Percentiles rank a stretch among this genome's conserved stretches.
Conservation (phyloP, 2,888 invertebrate species). For the Ischnura elegans region DNA sequence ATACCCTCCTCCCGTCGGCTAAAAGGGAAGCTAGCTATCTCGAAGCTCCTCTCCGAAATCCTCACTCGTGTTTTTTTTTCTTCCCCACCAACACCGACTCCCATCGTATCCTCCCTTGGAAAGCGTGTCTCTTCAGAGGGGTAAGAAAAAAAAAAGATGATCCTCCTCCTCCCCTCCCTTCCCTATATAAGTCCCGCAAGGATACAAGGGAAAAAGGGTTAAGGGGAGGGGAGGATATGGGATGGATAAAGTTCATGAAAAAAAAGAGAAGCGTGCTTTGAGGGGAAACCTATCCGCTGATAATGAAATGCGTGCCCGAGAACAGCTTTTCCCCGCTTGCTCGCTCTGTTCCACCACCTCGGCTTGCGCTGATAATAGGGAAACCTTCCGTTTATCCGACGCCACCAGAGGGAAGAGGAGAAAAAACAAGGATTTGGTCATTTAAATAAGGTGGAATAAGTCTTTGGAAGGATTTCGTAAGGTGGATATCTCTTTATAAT, state of each 20-base stretch:
- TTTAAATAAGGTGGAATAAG: slow-evolving; percentile 35
- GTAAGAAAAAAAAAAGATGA: not conserved
- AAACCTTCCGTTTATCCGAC: no score
- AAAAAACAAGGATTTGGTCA: slow-evolving; percentile 6
- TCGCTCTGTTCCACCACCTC: not conserved
- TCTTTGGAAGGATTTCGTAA: not conserved
- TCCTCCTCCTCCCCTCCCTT: no score
- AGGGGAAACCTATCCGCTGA: slow-evolving; percentile 30
- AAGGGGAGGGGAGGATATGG: not conserved
- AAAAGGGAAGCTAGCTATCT: slow-evolving; percentile 34
- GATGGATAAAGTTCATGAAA: slow-evolving; percentile 33
- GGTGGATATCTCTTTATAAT: slow-evolving; percentile 3
- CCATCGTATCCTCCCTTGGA: not conserved
- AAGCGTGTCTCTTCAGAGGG: not conserved
- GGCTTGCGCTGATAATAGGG: slow-evolving; percentile 9
- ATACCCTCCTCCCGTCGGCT: not conserved
- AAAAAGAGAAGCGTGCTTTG: slow-evolving; percentile 8
- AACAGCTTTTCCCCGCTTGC: not conserved
- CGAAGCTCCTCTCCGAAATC: not conserved
- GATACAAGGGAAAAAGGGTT: not conserved
- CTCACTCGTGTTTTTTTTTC: slow-evolving; percentile 20
- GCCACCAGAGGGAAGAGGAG: no score
- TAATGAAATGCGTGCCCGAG: slow-evolving; percentile 31
- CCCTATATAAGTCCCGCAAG: not conserved
- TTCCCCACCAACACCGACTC: not conserved